Conservation (phyloP, 1,140 invertebrate species). For the Megathymus violae region DNA sequence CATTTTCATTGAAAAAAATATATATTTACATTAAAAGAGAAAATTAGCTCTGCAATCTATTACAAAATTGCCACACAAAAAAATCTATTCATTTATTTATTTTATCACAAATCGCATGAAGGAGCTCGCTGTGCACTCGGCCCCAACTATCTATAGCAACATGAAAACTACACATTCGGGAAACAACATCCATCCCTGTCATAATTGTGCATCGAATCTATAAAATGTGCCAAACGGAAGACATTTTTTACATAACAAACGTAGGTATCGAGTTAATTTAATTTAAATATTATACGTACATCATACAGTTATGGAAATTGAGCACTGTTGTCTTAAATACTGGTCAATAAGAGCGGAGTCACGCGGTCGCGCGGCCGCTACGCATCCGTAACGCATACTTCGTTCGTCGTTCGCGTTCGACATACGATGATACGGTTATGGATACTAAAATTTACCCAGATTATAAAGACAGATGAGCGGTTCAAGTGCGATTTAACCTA, state of each 20-base stretch:
- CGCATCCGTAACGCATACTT: constrained; percentile 44
- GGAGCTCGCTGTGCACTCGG: constrained; percentile 77
- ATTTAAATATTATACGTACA: constrained; percentile 74
- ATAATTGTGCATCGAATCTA: constrained; percentile 75
- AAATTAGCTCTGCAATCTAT: constrained; percentile 79
- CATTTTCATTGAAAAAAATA: constrained; percentile 77
- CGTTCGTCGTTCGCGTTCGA: constrained; percentile 7
- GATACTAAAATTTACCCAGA: too few species aligned
- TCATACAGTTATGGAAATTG: constrained; percentile 80
- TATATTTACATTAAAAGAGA: constrained; percentile 81
- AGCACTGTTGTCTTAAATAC: constrained; percentile 77
- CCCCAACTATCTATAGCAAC: constrained; percentile 51
- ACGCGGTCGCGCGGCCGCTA: constrained; percentile 31
- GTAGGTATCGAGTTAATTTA: constrained; percentile 58
- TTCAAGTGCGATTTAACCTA: too few species aligned
- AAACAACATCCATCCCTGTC: constrained; percentile 54
- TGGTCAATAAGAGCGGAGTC: constrained; percentile 46
- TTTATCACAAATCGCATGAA: constrained; percentile 79
- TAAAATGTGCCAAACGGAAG: constrained; percentile 81
- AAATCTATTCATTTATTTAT: constrained; percentile 62
- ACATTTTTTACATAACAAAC: constrained; percentile 80
- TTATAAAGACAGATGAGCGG: too few species aligned
- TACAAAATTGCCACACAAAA: constrained; percentile 72
- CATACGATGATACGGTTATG: too few species aligned
- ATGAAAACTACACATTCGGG: constrained; percentile 46